phyloP scores from a whole-genome alignment of 2,113 vertebrate genomes.

The Zeus faber region DNA sequence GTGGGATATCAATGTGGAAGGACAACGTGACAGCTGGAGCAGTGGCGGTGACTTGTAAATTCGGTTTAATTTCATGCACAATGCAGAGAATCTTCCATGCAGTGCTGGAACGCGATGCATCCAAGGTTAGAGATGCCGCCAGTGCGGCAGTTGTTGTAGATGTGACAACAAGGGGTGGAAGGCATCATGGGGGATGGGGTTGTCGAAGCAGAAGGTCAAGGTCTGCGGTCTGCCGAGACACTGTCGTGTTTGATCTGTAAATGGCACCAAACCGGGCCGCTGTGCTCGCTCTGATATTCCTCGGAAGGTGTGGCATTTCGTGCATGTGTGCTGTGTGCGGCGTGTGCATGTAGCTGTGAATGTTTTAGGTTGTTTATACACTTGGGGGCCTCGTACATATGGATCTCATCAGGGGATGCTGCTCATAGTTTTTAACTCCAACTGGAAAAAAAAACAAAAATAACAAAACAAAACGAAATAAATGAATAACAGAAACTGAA shows the following conservation, averaged over 20 bases:
- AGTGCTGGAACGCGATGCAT: too few relatives aligned
- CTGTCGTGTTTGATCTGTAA: slow-evolving; percentile 62
- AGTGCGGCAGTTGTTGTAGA: neutral
- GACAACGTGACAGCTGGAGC: too few relatives aligned
- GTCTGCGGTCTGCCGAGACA: slow-evolving; percentile 50
- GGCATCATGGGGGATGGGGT: slow-evolving; percentile 14
- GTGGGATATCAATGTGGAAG: too few relatives aligned
- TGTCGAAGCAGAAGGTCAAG: slow-evolving; percentile 54
- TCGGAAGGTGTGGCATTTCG: slow-evolving; percentile 22
- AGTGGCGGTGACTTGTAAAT: too few relatives aligned
- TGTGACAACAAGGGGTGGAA: slow-evolving; percentile 25
- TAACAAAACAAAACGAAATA: too few relatives aligned
- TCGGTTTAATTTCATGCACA: too few relatives aligned
- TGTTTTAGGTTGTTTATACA: slow-evolving; percentile 1
- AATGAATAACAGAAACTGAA: too few relatives aligned
- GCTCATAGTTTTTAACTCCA: slow-evolving; percentile 18
- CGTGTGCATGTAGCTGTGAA: slow-evolving; percentile 20
- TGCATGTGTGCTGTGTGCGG: neutral
- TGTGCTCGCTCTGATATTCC: slow-evolving; percentile 51
- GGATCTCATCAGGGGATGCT: slow-evolving; percentile 3
- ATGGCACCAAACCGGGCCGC: slow-evolving; percentile 44
- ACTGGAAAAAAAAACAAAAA: neutral
- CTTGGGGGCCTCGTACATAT: slow-evolving; percentile 5
- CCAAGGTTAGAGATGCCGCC: neutral
- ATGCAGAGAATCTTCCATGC: too few relatives aligned